A percentile compares a stretch with the other conserved stretches of the same genome.
Conservation (phyloP, 2,113 vertebrate species). For the Litocranius walleri region DNA sequence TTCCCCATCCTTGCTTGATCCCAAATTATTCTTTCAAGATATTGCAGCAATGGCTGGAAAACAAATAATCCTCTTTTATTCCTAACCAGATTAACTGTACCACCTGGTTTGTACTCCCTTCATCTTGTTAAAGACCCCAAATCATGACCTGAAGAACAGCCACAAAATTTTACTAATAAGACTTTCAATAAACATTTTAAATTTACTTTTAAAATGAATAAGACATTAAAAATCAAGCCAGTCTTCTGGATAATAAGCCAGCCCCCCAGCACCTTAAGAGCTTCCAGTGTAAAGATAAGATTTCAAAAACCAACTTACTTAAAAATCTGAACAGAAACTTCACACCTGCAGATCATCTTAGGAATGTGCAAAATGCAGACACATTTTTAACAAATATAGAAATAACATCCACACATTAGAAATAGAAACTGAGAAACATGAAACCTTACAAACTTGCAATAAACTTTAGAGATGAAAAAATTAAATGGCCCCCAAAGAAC, state of each 20-base stretch:
- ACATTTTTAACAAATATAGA: conserved; percentile 76
- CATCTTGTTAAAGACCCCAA: background rate
- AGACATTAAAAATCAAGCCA: background rate
- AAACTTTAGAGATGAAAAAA: conserved; percentile 70
- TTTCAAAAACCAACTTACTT: conserved; percentile 62
- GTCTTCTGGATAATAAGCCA: conserved; percentile 38
- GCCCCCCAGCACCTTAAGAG: background rate
- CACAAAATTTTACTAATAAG: background rate
- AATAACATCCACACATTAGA: conserved; percentile 75
- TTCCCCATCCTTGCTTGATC: background rate
- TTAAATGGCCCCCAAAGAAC: conserved; percentile 55
- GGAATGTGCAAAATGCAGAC: conserved; percentile 76
- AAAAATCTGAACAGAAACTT: conserved; percentile 70
- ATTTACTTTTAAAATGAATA: conserved; percentile 36
- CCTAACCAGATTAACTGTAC: background rate
- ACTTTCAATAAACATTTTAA: conserved; percentile 2
- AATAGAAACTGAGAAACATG: conserved; percentile 72
- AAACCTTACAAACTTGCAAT: conserved; percentile 61
- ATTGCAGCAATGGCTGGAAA: background rate
- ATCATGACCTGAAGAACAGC: background rate
- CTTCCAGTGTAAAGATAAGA: conserved; percentile 65
- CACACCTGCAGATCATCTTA: conserved; percentile 76
- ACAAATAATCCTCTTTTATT: background rate
- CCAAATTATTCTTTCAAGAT: conserved; percentile 53
- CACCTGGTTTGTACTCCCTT: background rate